Conservation (phyloP, 2,113 vertebrate genomes). For the Penelope pileata region DNA sequence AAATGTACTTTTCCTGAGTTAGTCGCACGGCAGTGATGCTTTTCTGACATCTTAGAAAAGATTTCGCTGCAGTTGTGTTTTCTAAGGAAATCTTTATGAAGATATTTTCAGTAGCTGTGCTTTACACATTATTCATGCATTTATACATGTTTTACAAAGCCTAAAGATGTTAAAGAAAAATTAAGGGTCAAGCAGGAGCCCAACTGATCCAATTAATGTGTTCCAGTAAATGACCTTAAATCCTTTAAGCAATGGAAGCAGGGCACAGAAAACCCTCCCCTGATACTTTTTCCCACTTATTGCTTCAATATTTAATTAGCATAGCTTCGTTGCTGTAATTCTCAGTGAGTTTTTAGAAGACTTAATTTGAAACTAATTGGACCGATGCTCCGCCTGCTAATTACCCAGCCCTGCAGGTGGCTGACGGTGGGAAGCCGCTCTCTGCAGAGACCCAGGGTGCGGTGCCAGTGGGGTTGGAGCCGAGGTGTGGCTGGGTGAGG, state of each 20-base stretch:
- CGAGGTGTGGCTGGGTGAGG: not conserved
- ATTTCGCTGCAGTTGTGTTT: not conserved
- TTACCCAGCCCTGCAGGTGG: not conserved
- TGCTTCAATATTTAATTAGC: slow-evolving; percentile 47
- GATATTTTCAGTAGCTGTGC: not conserved
- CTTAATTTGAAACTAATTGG: slow-evolving; percentile 37
- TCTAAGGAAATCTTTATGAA: not conserved
- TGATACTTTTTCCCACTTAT: not conserved
- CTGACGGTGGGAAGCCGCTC: not conserved
- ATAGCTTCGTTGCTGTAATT: not conserved
- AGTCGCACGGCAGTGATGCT: not conserved
- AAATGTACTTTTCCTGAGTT: not conserved
- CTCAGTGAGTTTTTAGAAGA: not conserved
- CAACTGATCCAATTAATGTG: not conserved
- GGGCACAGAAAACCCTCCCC: not conserved
- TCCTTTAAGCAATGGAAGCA: not conserved
- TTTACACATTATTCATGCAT: not conserved
- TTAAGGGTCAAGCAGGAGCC: not conserved
- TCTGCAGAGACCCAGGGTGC: not conserved
- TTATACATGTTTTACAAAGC: not conserved
- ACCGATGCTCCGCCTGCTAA: not conserved
- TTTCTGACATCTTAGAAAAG: not conserved
- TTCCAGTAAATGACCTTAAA: not conserved
- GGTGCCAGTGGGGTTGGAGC: not conserved
- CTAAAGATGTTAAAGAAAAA: not conserved